Evolutionary conservation across 2,888 invertebrate species (phyloP).

Genomic region (Eupelmus urozonus): DNA sequence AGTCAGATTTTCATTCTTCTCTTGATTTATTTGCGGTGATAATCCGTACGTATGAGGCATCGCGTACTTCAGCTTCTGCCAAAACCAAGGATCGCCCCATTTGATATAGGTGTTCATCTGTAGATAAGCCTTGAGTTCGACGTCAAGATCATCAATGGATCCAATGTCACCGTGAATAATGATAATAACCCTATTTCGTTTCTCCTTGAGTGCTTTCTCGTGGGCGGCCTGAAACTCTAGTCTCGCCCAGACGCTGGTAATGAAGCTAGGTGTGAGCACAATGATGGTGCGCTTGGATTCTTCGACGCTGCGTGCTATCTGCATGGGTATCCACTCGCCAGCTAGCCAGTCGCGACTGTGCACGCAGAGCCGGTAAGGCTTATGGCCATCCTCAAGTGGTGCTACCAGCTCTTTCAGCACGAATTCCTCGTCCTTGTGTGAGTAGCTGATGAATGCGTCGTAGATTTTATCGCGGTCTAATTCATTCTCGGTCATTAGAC

Average conservation of each 20-base stretch:
- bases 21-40: neutral
- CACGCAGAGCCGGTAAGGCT: slow-evolving; percentile 81
- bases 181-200: slow-evolving; percentile 84
- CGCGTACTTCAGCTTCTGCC: slow-evolving; percentile 87
- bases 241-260: slow-evolving; percentile 87
- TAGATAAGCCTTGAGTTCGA: slow-evolving; percentile 85
- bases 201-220: slow-evolving; percentile 84
- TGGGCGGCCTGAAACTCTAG: slow-evolving; percentile 87
- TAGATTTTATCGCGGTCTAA: slow-evolving; percentile 82
- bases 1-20: neutral
- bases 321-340: slow-evolving; percentile 84
- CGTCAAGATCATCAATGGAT: slow-evolving; percentile 81
- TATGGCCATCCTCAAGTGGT: slow-evolving; percentile 82
- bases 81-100: slow-evolving; percentile 90
- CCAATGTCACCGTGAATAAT: slow-evolving; percentile 86
- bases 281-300: slow-evolving; percentile 85
- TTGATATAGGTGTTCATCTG: slow-evolving; percentile 88
- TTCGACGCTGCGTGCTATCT: slow-evolving; percentile 84
- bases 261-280: slow-evolving; percentile 84
- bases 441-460: slow-evolving; percentile 90
- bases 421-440: slow-evolving; percentile 86
- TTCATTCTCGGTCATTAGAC: slow-evolving; percentile 84
- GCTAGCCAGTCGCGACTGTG: slow-evolving; percentile 88
- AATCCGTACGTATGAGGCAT: slow-evolving; percentile 79
- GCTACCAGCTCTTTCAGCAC: slow-evolving; percentile 83